These are phyloP conservation scores for Ochlodes sylvanus DNA, from an alignment of 2,888 invertebrate genomes.

Conservation along the genomic window DNA sequence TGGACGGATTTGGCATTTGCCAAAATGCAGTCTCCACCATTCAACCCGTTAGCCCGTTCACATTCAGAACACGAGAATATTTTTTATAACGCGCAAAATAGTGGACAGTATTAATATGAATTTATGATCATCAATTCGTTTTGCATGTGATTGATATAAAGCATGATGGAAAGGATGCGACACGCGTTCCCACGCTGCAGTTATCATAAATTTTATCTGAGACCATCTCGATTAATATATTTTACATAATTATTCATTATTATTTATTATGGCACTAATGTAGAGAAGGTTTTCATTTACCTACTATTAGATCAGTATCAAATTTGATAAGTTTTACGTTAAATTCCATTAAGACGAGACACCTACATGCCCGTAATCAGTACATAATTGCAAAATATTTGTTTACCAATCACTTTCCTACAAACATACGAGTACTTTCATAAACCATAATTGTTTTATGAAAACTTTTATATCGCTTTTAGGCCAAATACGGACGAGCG, in stretches of 20 bases:
- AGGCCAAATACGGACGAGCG: no score
- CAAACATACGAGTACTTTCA: no score
- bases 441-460: no score
- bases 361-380: no score
- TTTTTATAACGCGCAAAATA: constrained; percentile 4
- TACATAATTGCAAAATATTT: no score
- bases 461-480: no score
- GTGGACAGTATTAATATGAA: constrained; percentile 20
- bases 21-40: constrained; percentile 41
- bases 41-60: constrained; percentile 19
- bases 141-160: constrained; percentile 29
- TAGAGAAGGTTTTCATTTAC: neutral
- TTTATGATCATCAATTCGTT: constrained; percentile 20
- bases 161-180: constrained; percentile 12
- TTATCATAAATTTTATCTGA: constrained; percentile 16
- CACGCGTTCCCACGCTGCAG: constrained; percentile 10
- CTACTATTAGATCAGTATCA: neutral
- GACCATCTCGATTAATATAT: constrained; percentile 6
- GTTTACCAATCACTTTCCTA: no score
- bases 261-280: constrained; percentile 1
- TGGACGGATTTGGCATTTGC: constrained; percentile 49
- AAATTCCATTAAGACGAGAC: no score
- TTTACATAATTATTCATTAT: neutral
- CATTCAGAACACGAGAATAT: constrained; percentile 21
- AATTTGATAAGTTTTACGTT: no score